Evolutionary conservation across 2,113 vertebrate genomes (phyloP), one percentile per base, ranked within the genome.

Genomic region (Trematocara marginatum): DNA sequence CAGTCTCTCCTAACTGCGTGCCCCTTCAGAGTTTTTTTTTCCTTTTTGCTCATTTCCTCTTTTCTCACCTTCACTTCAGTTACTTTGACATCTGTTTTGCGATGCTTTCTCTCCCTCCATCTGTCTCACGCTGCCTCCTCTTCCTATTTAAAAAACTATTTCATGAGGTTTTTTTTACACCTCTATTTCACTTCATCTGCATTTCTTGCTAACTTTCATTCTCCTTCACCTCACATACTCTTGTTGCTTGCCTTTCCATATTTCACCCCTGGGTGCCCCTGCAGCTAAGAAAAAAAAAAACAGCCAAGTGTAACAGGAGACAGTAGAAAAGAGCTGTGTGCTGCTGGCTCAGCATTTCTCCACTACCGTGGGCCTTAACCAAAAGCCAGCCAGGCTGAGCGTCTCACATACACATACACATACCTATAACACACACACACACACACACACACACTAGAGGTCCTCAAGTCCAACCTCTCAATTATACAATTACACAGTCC

Each of bases 401-500:
- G 13, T 29, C 40, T 16, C 66, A 61, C 45, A 81, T n/a, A 80
- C 66, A 61, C 45, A 81, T n/a, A 80, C 34, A 38, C 40, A 76
- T 42, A 78, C 45, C 49, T 52, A 35, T 35, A 40, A 64, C 69
- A 79, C 34, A 81, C 76, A 76, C 86, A 87, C 57, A 52, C 45
- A 85, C 53, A 64, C 69, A 79, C 34, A 81, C 76, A 76, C 86
- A 87, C 57, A 52, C 45, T 66, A 64, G 86, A 59, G 88, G 89
- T 92, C 89, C 89, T 93, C 64, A 85, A 91, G 82, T 92, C 87
- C 79, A 94, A 92, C 86, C 92, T 93, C 93, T 94, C 93, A 95
- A 95, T 95, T 95, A 95, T 91, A 95, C 90, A 93, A 95, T 96
- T 94, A 93, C 92, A 93, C 88, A 93, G 89, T 91, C 90, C 93